Percentiles rank a stretch among this genome's conserved stretches.
Conservation (phyloP, 1,140 invertebrate species). For the Caerostris darwini region DNA sequence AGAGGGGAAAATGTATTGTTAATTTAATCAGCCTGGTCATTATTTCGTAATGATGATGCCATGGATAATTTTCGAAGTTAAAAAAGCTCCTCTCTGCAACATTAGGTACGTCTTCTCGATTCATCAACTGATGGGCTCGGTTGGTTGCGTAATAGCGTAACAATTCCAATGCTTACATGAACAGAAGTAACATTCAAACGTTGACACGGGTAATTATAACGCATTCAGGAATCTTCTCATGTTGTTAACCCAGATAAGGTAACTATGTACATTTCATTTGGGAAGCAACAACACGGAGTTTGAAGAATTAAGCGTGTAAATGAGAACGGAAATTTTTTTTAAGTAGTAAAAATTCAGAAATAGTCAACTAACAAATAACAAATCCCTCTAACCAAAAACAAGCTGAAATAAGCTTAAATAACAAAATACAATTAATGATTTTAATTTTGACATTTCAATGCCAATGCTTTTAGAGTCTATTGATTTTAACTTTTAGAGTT, state of each 20-base stretch:
- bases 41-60: neutral
- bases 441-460: too few species aligned
- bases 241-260: conserved; percentile 51
- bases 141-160: neutral
- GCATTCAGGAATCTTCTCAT: neutral
- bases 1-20: neutral
- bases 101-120: neutral
- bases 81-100: conserved; percentile 1
- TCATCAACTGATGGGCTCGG: conserved; percentile 30
- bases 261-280: neutral
- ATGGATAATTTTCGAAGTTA: neutral
- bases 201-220: conserved; percentile 27
- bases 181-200: neutral
- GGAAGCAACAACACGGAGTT: neutral
- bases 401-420: too few species aligned
- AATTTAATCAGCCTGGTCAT: neutral
- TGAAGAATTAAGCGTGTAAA: neutral
- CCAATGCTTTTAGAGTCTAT: too few species aligned
- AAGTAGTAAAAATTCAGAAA: too few species aligned
- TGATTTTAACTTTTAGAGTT: too few species aligned
- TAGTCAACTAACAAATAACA: too few species aligned
- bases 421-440: too few species aligned
- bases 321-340: too few species aligned
- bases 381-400: too few species aligned
- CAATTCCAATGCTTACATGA: neutral